Conservation (phyloP, 2,888 invertebrate genomes). For the Leptodirus hochenwartii region DNA sequence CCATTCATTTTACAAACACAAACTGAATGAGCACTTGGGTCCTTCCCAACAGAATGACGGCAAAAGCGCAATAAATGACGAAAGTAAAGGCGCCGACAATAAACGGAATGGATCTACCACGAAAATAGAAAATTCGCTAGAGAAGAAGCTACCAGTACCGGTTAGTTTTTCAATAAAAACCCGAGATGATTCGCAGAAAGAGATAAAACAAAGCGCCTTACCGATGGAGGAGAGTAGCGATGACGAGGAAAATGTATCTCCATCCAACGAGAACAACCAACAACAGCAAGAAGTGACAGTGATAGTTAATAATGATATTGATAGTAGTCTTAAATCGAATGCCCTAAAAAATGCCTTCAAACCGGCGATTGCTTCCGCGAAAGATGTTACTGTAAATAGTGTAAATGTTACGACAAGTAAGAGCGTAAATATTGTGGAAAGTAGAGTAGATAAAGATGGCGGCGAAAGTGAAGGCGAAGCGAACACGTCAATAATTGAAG, state of each 20-base stretch:
- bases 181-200: slow-evolving; percentile 29
- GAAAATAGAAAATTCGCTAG: no score
- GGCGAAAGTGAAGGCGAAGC: not conserved
- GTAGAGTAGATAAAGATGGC: not conserved
- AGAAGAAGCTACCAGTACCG: no score
- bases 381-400: no score
- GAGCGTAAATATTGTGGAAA: no score
- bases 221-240: slow-evolving; percentile 62
- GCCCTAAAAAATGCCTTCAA: no score
- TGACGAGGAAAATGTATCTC: slow-evolving; percentile 27
- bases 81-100: not conserved
- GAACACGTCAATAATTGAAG: not conserved
- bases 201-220: slow-evolving; percentile 49
- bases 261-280: slow-evolving; percentile 6
- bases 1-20: slow-evolving; percentile 65
- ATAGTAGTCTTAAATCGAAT: not conserved
- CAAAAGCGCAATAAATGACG: not conserved
- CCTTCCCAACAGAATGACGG: slow-evolving; percentile 21
- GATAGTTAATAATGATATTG: slow-evolving; percentile 9
- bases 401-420: no score
- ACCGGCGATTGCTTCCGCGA: no score
- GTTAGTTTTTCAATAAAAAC: slow-evolving; percentile 81
- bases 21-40: slow-evolving; percentile 33
- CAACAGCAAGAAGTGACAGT: slow-evolving; percentile 11
- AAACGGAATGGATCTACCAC: slow-evolving; percentile 7